Percentiles rank a stretch among this genome's conserved stretches.
These are phyloP conservation scores for Lutraria lutraria DNA, from an alignment of 2,888 invertebrate genomes.

Conservation along the genomic window DNA sequence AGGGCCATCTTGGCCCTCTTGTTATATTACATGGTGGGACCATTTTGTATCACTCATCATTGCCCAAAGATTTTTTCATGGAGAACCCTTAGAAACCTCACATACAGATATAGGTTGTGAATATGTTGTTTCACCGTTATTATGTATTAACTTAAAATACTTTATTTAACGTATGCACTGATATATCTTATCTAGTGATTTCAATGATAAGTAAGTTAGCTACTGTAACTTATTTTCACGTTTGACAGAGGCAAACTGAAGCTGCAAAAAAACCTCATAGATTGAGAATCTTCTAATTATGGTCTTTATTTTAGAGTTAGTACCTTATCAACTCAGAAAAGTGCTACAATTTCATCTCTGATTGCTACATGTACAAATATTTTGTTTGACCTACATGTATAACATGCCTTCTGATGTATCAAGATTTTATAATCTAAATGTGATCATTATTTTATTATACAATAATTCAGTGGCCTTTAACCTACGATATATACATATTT, in stretches of 20 bases:
- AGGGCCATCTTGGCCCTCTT: no score
- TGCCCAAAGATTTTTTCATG: not conserved
- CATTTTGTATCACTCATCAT: not conserved
- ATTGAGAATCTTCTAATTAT: no score
- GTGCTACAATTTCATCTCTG: not conserved
- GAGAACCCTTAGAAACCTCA: constrained; percentile 12
- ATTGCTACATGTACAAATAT: not conserved
- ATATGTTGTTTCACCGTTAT: constrained; percentile 6
- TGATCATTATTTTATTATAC: not conserved
- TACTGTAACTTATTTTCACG: no score
- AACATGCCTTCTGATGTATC: not conserved
- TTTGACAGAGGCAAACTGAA: no score
- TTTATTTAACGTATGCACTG: not conserved
- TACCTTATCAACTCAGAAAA: no score
- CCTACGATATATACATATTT: no score
- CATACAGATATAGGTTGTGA: not conserved
- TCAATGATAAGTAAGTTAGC: not conserved
- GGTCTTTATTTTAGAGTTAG: no score
- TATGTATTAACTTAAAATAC: not conserved
- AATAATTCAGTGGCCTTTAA: not conserved
- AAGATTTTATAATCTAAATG: not conserved
- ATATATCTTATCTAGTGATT: not conserved
- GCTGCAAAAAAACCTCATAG: no score
- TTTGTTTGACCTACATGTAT: not conserved
- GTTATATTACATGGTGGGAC: constrained; percentile 8